Base-by-base conservation (phyloP, 1,140 invertebrate genomes). In the Stegodyphus dumicola region DNA sequence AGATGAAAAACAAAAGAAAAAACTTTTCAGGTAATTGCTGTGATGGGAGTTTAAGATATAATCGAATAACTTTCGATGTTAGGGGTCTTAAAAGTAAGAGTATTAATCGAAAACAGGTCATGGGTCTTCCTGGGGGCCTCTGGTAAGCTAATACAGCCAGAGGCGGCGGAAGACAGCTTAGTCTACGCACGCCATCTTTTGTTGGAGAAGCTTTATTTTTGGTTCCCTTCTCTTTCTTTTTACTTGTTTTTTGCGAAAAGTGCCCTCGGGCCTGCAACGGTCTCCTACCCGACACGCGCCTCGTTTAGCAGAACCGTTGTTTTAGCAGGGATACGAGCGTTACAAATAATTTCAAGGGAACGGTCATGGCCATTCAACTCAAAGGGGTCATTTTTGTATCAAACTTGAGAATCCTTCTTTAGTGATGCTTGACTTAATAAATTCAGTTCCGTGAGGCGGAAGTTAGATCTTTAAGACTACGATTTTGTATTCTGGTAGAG, bases 31-130 rank as follows among this genome's bases (percentile, higher is more conserved):
- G 33, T 33, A 33, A 33, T 33, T 33, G 33, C 33, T 33, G 33
- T 33, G 33, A 33, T 33, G 33, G 33, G 33, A 1, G 33, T 33
- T 33, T 33, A 33, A 33, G 33, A 33, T 33, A 33, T 1, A 33
- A 33, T 3, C 33, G 1, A 33, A 33, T 33, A 33, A 33, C 33
- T 33, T 33, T 33, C 33, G 33, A 3, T 33, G 33, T 3, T 33
- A 69, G 65, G 52, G 33, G 17, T 51, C 53, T 79, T 51, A 83
- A 83, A 83, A 83, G 80, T 83, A 83, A 83, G 80, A 83, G 80
- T 83, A 83, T 83, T 83, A 83, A 83, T 83, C 51, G 80, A 83
- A 83, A 83, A 49, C 48, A 53, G 80, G 80, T 75, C 80, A 83
- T 66, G 60, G 80, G 80, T 75, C 80, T 56, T 6, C 5, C 6